These are phyloP conservation scores for Onthophagus sagittarius DNA, from an alignment of 2,888 invertebrate species.

Conservation along the genomic window DNA sequence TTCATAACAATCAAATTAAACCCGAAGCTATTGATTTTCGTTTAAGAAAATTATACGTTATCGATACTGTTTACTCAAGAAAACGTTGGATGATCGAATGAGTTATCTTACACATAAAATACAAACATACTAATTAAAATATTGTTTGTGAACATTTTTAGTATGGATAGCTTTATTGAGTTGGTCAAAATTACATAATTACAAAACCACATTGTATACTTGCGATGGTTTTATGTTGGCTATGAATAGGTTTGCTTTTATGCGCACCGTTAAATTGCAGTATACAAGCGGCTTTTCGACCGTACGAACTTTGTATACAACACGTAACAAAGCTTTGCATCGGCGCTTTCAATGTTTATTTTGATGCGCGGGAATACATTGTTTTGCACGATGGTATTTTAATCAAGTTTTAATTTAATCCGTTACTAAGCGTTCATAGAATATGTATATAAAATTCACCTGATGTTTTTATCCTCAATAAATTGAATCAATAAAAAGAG, in stretches of 20 bases:
- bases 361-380: neutral
- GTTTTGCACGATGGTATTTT: neutral
- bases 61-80: neutral
- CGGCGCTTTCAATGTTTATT: neutral
- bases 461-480: too few species aligned
- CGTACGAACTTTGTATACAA: neutral
- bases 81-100: neutral
- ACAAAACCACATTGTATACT: neutral
- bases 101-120: too few species aligned
- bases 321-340: neutral
- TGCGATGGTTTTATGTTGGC: neutral
- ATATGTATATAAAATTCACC: too few species aligned
- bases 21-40: neutral
- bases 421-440: neutral
- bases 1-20: neutral
- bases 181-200: neutral
- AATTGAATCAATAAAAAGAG: too few species aligned
- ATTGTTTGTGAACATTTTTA: too few species aligned
- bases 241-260: neutral
- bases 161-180: too few species aligned
- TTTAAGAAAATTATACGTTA: neutral
- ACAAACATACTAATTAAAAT: too few species aligned
- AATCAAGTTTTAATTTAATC: neutral
- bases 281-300: neutral
- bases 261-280: neutral